Base-by-base conservation (phyloP, 2,113 vertebrate genomes). In the Isichthys henryi region DNA sequence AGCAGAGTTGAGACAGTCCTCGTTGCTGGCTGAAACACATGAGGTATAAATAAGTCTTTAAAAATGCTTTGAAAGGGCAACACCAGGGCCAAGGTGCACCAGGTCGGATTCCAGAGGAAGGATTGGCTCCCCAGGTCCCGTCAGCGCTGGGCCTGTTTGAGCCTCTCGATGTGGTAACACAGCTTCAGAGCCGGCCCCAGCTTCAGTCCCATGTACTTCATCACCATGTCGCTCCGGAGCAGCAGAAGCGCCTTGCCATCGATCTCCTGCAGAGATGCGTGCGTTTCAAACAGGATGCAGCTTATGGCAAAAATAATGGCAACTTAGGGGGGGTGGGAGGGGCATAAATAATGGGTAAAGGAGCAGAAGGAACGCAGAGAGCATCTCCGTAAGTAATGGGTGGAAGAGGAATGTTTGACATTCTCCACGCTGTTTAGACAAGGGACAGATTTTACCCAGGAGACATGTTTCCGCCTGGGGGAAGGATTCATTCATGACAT, bases 121-220 rank as follows among this genome's bases (percentile, higher is more conserved):
- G 10, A 3, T 43, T 10, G 15, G 35, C 43, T 53, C 82, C 50
- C 27, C 7, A 13, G 52, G 85, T 19, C 17, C 15, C 6, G 35
- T 88, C 95, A 98, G 90, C 95, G 95, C 93, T 97, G 98, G 84
- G 96, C 96, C 94, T 98, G 97, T 92, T 99, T 99, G 89, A 99
- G 97, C 94, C 96, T 96, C 92, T 98, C 96, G 90, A 99, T 98
- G 94, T 98, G 97, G 94, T 97, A 96, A 91, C 97, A 98, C 23
- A 99, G 86, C 93, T 98, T 99, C 1, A 99, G 95, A n/a, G 97
- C 97, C 21, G 98, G 97, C 3, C 98, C 98, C 86, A 99, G 95
- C 89, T 99, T 99, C 91, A 99, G 95, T 53, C 97, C 97, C 98
- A 99, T 97, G 80, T 98, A 98, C 94, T 98, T 99, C 96, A 99